Evolutionary conservation across 2,888 invertebrate genomes (phyloP).

Genomic region (Laspeyria flexula): DNA sequence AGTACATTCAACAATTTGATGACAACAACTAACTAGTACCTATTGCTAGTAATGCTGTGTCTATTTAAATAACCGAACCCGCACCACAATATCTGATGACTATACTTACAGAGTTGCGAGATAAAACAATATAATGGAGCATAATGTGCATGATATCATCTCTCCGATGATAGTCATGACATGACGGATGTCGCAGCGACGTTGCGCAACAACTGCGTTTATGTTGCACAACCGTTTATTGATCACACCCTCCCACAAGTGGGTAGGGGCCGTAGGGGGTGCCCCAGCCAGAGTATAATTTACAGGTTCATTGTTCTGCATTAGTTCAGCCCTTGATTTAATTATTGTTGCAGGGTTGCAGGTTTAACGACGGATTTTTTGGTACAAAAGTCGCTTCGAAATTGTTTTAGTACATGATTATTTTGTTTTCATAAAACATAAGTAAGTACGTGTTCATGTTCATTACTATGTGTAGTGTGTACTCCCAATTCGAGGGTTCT

Average conservation of each 20-base stretch:
- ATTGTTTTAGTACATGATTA: too few species aligned
- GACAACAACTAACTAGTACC: too few species aligned
- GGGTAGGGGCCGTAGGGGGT: neutral
- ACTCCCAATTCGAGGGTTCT: too few species aligned
- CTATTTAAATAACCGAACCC: neutral
- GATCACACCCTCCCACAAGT: conserved; percentile 9
- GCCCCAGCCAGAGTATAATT: conserved; percentile 1
- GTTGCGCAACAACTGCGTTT: conserved; percentile 29
- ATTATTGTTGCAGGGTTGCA: too few species aligned
- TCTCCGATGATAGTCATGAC: neutral
- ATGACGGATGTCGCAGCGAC: conserved; percentile 7
- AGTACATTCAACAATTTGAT: too few species aligned
- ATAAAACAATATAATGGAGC: neutral
- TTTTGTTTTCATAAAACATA: too few species aligned
- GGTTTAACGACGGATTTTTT: too few species aligned
- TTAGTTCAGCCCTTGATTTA: neutral
- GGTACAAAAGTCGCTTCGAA: too few species aligned
- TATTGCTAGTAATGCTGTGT: neutral
- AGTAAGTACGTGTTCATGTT: too few species aligned
- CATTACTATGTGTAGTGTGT: too few species aligned
- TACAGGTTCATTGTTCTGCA: conserved; percentile 6
- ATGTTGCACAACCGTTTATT: conserved; percentile 30
- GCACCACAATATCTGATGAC: neutral
- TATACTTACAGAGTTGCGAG: neutral
- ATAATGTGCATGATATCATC: conserved; percentile 7